Evolutionary conservation across 1,140 invertebrate genomes (phyloP), one percentile per base, ranked within the genome.

Genomic region (Drosophila albomicans): DNA sequence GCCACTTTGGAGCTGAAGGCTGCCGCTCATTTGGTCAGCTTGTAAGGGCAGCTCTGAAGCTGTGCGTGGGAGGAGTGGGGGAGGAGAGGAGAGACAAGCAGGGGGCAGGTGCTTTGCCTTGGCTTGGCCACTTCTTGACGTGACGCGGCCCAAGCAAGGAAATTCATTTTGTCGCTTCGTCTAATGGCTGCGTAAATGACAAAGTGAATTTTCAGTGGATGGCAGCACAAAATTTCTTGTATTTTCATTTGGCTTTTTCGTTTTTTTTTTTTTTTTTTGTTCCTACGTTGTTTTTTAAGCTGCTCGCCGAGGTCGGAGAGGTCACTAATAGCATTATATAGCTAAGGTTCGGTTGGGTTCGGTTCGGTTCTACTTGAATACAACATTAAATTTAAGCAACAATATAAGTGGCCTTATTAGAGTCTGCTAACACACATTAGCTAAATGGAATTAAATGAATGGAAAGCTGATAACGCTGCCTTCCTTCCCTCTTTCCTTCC

Each of bases 131-230:
- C 76, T 82, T 73, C 58, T 79, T 82, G 79, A 86, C 82, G 76
- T 86, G 82, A 86, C 82, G 73, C 58, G 71, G 67, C 48, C 66
- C 49, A 48, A 20, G 58, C 51, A 54, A 62, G 32, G 32, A 62
- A 75, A 76, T 76, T 86, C 74, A 64, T 71, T 79, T 81, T 76
- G 67, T 77, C 79, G 67, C 77, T 79, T 64, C 68, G 51, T 78
- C 84, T 87, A 87, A 87, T 87, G 85, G 84, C 80, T 87, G 84
- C 76, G 85, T 84, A 87, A 87, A 87, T 87, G 84, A 87, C 84
- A 88, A 87, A 87, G 85, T 87, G 80, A 87, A 87, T 88, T 87
- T 87, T 67, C 77, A 71, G 51, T 79, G 13, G 49, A 65, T 54
- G 77, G 16, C 69, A 38, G 43, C 69, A 72, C 13, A 51, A 71